phyloP scores from a whole-genome alignment of 2,888 invertebrate genomes.

The Pseudeuparius sepicola region DNA sequence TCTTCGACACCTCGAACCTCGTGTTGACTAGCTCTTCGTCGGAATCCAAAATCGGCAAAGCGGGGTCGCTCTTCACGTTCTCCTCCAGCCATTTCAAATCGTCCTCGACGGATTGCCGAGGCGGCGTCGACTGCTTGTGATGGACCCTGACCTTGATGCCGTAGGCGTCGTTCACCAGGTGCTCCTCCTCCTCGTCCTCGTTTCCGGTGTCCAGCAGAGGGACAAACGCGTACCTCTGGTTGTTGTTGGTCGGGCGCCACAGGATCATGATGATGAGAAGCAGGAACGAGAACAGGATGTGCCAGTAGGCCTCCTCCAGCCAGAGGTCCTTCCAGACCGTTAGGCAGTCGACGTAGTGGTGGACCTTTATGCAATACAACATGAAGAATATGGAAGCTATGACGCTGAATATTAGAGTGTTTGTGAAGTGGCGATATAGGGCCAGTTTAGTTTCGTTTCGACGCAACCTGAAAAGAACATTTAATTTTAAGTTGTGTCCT shows the following conservation, averaged over 20 bases:
- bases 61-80: constrained; percentile 70
- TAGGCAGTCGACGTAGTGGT: constrained; percentile 64
- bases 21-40: constrained; percentile 78
- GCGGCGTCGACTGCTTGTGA: constrained; percentile 38
- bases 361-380: constrained; percentile 82
- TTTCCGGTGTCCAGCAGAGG: constrained; percentile 79
- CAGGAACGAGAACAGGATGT: constrained; percentile 79
- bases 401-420: constrained; percentile 85
- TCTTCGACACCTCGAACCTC: constrained; percentile 80
- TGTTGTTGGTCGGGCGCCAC: constrained; percentile 93
- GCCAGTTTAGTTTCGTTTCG: constrained; percentile 84
- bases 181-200: constrained; percentile 68
- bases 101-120: constrained; percentile 53
- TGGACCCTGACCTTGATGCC: constrained; percentile 63
- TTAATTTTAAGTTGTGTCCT: too few species aligned
- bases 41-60: constrained; percentile 60
- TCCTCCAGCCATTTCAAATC: constrained; percentile 90
- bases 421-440: constrained; percentile 88
- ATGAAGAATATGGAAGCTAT: constrained; percentile 86
- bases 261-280: constrained; percentile 87
- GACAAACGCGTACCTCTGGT: constrained; percentile 90
- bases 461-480: too few species aligned
- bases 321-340: constrained; percentile 86
- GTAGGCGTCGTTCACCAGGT: constrained; percentile 78
- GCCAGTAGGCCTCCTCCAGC: constrained; percentile 95